Evolutionary conservation across 2,113 vertebrate genomes (phyloP).

Genomic region (Procavia capensis): DNA sequence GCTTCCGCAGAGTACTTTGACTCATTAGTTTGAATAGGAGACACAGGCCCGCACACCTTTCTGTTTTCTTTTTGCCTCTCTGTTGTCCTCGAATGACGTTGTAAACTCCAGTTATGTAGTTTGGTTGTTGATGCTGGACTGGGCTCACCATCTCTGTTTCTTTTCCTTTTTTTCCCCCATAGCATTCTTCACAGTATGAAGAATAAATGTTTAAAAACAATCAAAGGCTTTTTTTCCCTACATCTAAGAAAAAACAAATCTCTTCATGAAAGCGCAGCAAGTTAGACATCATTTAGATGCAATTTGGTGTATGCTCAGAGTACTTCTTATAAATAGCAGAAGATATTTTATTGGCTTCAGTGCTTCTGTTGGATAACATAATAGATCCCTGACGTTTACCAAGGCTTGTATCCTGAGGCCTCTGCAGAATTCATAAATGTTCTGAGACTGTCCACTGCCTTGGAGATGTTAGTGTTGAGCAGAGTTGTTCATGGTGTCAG

Average conservation of each 20-base stretch:
- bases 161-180: not conserved
- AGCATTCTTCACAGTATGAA: not conserved
- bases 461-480: not conserved
- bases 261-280: not conserved
- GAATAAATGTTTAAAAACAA: constrained; percentile 35
- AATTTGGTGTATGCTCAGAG: not conserved
- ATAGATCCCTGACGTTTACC: not conserved
- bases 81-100: not conserved
- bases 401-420: not conserved
- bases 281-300: not conserved
- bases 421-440: not conserved
- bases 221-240: not conserved
- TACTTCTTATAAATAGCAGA: not conserved
- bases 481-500: not conserved
- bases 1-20: not conserved
- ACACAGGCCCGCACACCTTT: not conserved
- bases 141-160: not conserved
- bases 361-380: not conserved
- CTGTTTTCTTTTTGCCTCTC: not conserved
- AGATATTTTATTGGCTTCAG: not conserved
- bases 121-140: not conserved
- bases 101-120: not conserved
- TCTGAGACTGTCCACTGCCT: not conserved
- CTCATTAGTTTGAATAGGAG: constrained; percentile 2
- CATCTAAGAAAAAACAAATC: not conserved